Evolutionary conservation across 2,888 invertebrate genomes (phyloP), one percentile per base, ranked within the genome.

Genomic region (Rhogogaster chlorosoma): DNA sequence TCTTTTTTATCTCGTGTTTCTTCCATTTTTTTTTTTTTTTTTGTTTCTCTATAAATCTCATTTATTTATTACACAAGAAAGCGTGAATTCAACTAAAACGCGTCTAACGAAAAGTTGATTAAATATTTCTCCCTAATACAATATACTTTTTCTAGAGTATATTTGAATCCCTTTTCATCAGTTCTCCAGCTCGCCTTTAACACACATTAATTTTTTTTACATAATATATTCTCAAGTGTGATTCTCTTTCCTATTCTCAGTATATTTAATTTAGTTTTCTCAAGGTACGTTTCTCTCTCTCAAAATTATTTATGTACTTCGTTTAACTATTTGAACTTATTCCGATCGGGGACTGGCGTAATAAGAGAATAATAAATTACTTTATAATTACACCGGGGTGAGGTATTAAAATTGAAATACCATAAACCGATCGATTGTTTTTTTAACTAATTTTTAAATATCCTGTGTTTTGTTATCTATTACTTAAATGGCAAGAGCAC

Each of bases 401-500:
- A 36, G 22, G 5, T 29, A 75, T 75, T 29, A 49, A 49, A 49
- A 49, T 15, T 26, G 29, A 18, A 77, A 77, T 49, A 12, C 42
- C 10, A 77, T 18, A 29, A 77, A 73, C n/a, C 36, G 49, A 67
- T 67, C 12, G 32, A 53, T 53, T 77, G 53, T 7, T 77, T 53
- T 53, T 77, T 29, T 22, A 77, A 18, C 29, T 49, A 18, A 32
- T 45, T 49, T 49, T 15, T 45, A 22, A 12, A 45, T 38, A 73
- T 29, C 0, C 22, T 7, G 26, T 71, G 15, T 71, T 71, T 71
- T 36, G 12, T 71, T 38, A 15, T 45, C 29, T 64, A 22, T 26
- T n/a, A n/a, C n/a, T n/a, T 64, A 32, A 77, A 77, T 32, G 45
- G 45, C 49, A 77, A 77, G 77, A 45, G 53, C 22, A 53, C 22